These are phyloP conservation scores for Nasonia giraulti DNA, from an alignment of 1,140 invertebrate species.

Conservation along the genomic window DNA sequence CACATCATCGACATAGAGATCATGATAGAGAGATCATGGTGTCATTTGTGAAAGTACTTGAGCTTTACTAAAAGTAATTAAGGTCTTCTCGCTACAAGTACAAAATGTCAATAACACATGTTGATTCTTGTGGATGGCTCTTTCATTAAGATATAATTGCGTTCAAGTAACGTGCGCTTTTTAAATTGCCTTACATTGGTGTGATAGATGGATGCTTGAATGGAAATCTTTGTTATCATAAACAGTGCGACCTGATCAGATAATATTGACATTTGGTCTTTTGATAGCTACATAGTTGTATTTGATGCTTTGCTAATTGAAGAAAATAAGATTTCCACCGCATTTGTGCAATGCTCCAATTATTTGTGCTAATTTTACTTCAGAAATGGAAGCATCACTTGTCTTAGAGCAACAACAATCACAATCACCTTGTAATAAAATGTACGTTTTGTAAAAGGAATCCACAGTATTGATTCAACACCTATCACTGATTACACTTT, in stretches of 20 bases:
- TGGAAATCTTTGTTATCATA: not conserved
- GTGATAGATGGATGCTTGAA: not conserved
- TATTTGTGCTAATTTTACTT: not conserved
- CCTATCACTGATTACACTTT: not conserved
- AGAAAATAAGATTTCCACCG: not conserved
- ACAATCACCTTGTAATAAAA: not conserved
- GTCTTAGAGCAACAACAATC: not conserved
- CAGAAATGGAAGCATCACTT: not conserved
- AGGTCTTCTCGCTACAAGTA: not conserved
- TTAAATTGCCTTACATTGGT: not conserved
- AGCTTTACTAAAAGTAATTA: constrained; percentile 20
- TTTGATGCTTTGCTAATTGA: not conserved
- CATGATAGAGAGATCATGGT: constrained; percentile 20
- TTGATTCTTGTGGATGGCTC: not conserved
- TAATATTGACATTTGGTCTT: not conserved
- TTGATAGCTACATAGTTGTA: not conserved
- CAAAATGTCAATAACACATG: constrained; percentile 8
- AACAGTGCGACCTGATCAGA: not conserved
- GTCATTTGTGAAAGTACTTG: constrained; percentile 29
- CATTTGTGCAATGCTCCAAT: not conserved
- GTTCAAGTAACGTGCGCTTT: not conserved
- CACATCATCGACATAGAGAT: constrained; percentile 5
- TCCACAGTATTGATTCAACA: not conserved
- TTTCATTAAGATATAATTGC: constrained; percentile 23
- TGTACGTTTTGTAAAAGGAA: not conserved